Evolutionary conservation across 2,888 invertebrate species (phyloP), one percentile per base, ranked within the genome.

Genomic region (Drosophila leonis): DNA sequence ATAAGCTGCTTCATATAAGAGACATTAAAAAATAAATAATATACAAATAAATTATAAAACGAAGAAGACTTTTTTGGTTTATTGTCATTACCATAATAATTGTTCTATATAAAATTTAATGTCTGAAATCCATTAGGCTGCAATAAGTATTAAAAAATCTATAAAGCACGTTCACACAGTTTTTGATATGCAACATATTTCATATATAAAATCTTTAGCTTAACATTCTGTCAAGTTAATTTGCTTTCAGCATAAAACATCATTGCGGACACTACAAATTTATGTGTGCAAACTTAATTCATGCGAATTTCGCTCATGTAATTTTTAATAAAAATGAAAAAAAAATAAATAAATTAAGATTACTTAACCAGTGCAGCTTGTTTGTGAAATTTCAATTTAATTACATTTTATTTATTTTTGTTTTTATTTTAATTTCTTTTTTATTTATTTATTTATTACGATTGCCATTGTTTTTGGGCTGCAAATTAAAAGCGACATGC

Each of bases 331-430:
- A 33, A 20, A 20, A 29, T 1, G 20, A 9, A 33, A 10, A 12
- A 8, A 29, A 33, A 12, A 31, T 12, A 31, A 37, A 33, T 35
- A 37, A 4, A 37, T 4, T 51, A 20, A 69, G 35, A 29, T 27
- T 46, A 12, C 18, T 29, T n/a, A 42, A 33, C 31, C 27, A 18
- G 37, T 42, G 35, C 48, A 46, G 31, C 35, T 8, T 60, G 41
- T n/a, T 13, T 42, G 48, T 27, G 18, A 60, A 55, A 66, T 42
- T 75, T 49, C 49, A 64, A 78, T 78, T 74, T 15, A 73, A 78
- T 73, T 67, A 72, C 46, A 59, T 54, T 54, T 39, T 39, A 54
- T 54, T 54, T 54, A 31, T 18, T 29, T 42, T 15, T 24, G 39
- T 72, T 66, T 31, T 60, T 77, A 60, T 59, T 62, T 35, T 41